These are phyloP conservation scores for Zosterops lateralis DNA, from an alignment of 2,113 vertebrate genomes.

Conservation along the genomic window DNA sequence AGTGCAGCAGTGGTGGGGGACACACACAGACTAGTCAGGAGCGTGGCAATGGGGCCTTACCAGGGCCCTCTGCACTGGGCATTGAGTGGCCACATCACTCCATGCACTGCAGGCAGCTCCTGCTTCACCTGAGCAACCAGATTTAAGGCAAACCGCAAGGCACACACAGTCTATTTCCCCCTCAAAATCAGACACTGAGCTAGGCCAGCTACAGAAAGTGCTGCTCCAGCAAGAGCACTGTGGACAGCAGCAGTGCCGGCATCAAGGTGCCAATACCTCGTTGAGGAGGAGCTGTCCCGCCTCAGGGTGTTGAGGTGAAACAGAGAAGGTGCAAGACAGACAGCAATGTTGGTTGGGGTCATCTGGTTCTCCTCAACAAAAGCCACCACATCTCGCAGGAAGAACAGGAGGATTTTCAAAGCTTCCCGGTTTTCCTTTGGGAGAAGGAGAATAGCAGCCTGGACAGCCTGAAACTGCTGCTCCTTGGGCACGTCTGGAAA, in stretches of 20 bases:
- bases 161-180: neutral
- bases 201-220: neutral
- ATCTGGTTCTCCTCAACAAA: conserved; percentile 86
- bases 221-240: neutral
- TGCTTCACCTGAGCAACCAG: neutral
- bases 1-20: neutral
- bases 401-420: conserved; percentile 81
- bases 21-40: neutral
- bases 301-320: conserved; percentile 86
- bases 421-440: conserved; percentile 86
- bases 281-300: conserved; percentile 69
- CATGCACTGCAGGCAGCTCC: neutral
- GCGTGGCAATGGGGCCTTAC: accelerated
- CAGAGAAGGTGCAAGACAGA: conserved; percentile 86
- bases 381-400: conserved; percentile 83
- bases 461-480: conserved; percentile 79
- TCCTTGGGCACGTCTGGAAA: conserved; percentile 83
- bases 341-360: conserved; percentile 88
- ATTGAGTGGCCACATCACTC: accelerated
- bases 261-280: conserved; percentile 59
- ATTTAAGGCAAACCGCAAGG: neutral
- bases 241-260: neutral
- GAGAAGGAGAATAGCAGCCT: conserved; percentile 84
- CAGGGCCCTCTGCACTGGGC: neutral
- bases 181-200: neutral